phyloP scores from a whole-genome alignment of 2,888 invertebrate species.

The Athalia rosae region DNA sequence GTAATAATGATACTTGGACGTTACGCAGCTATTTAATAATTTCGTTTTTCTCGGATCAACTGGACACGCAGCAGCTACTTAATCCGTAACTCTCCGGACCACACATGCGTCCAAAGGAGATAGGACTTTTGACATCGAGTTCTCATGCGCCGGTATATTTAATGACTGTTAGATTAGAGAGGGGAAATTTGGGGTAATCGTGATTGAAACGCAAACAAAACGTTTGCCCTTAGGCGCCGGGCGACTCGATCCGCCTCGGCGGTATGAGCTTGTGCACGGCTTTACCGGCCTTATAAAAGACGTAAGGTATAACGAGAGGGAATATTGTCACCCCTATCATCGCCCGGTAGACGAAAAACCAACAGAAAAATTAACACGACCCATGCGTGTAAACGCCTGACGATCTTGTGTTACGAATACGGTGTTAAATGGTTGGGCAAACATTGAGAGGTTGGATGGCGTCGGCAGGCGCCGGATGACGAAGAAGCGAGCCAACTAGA shows the following conservation, averaged over 20 bases:
- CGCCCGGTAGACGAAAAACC: conserved; percentile 16
- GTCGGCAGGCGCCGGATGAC: background rate
- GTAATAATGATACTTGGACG: too few species aligned
- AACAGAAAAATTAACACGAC: conserved; percentile 37
- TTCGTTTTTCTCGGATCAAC: too few species aligned
- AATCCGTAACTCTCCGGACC: background rate
- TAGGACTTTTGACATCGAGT: background rate
- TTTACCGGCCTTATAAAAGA: conserved; percentile 17
- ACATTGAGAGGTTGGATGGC: conserved; percentile 1
- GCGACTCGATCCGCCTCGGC: background rate
- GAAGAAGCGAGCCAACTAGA: conserved; percentile 6
- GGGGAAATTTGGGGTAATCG: conserved; percentile 20
- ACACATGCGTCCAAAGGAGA: background rate
- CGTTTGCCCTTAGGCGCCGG: conserved; percentile 17
- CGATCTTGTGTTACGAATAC: background rate
- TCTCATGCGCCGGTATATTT: conserved; percentile 16
- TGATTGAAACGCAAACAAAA: conserved; percentile 36
- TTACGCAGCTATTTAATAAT: too few species aligned
- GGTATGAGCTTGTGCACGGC: background rate
- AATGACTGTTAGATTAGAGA: conserved; percentile 9
- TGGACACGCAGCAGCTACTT: background rate
- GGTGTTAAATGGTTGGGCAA: background rate
- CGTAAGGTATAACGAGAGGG: background rate
- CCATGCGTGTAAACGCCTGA: too few species aligned
- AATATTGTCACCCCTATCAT: conserved; percentile 42